Conservation (phyloP, 2,888 invertebrate species). For the Cataglyphis livida region DNA sequence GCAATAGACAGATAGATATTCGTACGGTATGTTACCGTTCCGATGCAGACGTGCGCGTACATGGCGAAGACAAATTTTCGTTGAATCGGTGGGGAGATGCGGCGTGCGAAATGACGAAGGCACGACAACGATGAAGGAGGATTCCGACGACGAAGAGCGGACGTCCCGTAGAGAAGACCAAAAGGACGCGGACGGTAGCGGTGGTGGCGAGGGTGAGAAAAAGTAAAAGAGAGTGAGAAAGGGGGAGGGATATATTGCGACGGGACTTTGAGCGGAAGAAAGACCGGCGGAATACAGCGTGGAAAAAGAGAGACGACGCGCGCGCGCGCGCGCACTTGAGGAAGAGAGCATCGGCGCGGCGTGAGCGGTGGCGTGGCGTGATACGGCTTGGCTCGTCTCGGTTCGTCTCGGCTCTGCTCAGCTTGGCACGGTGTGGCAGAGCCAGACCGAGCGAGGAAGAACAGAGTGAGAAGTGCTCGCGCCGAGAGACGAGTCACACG, state of each 20-base stretch:
- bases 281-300: conserved; percentile 54
- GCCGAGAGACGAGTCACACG: conserved; percentile 65
- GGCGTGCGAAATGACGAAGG: conserved; percentile 28
- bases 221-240: conserved; percentile 54
- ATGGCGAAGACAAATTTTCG: conserved; percentile 58
- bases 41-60: conserved; percentile 68
- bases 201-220: conserved; percentile 32
- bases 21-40: conserved; percentile 73
- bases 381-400: not conserved
- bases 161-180: conserved; percentile 60
- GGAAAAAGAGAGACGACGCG: conserved; percentile 65
- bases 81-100: conserved; percentile 36
- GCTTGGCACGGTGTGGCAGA: conserved; percentile 21
- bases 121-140: conserved; percentile 46
- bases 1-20: conserved; percentile 68
- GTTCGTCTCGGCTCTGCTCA: not conserved
- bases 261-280: conserved; percentile 65
- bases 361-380: conserved; percentile 12
- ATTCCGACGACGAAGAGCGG: conserved; percentile 54
- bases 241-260: conserved; percentile 58
- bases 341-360: conserved; percentile 73
- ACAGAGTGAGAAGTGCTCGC: conserved; percentile 53
- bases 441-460: conserved; percentile 26
- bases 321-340: conserved; percentile 68
- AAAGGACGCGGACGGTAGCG: conserved; percentile 51